Evolutionary conservation across 2,888 invertebrate species (phyloP).

Genomic region (Synergus japonicus): DNA sequence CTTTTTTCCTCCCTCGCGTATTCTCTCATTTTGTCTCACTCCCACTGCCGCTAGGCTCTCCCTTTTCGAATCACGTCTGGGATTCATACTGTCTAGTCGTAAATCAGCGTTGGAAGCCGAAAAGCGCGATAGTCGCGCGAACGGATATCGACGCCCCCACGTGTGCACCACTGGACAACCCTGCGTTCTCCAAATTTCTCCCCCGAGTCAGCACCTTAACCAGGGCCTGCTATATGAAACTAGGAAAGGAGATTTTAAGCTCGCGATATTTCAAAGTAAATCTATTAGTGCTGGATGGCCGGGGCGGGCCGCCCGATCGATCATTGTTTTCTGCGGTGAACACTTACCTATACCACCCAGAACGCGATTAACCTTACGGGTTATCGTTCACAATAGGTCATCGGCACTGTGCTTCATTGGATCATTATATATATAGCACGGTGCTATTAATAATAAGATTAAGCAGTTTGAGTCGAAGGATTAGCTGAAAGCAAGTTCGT

Average conservation of each 20-base stretch:
- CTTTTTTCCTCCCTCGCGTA: conserved; percentile 8
- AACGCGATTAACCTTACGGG: neutral
- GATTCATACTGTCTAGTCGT: conserved; percentile 66
- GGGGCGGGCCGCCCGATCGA: conserved; percentile 60
- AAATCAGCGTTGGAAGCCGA: conserved; percentile 59
- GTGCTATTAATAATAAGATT: neutral
- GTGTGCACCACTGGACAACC: neutral
- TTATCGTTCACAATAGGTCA: conserved; percentile 9
- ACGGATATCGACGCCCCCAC: conserved; percentile 23
- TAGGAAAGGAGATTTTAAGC: conserved; percentile 45
- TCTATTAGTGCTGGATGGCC: conserved; percentile 58
- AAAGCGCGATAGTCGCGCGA: conserved; percentile 37
- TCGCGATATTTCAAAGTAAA: conserved; percentile 63
- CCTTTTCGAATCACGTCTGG: conserved; percentile 54
- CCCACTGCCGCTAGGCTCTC: neutral
- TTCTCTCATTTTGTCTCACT: conserved; percentile 15
- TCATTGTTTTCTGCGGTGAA: conserved; percentile 59
- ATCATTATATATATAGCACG: neutral
- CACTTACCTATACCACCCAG: neutral
- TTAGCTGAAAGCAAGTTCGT: too few species aligned
- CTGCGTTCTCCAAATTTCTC: conserved; percentile 1
- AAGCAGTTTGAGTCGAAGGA: neutral
- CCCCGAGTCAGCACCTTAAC: neutral
- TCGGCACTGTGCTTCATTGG: conserved; percentile 13
- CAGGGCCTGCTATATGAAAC: conserved; percentile 17